These are phyloP conservation scores for Lepus americanus DNA, from an alignment of 2,113 vertebrate genomes.

Conservation along the genomic window DNA sequence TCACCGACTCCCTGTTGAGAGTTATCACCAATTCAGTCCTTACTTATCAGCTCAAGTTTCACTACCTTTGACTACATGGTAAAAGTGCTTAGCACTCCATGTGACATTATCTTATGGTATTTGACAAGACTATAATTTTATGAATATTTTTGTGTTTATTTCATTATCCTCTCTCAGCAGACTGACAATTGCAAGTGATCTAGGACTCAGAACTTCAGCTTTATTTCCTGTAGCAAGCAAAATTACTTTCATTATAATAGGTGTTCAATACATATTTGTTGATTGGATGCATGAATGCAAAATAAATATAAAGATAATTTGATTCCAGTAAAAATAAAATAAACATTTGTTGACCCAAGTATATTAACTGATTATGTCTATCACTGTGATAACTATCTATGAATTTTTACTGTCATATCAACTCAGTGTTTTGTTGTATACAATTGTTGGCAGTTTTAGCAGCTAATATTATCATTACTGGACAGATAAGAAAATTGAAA, in stretches of 20 bases:
- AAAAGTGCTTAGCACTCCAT: not conserved
- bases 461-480: not conserved
- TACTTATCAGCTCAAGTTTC: not conserved
- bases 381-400: not conserved
- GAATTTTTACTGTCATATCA: not conserved
- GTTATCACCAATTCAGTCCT: not conserved
- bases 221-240: not conserved
- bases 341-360: not conserved
- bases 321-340: slow-evolving; percentile 23
- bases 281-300: not conserved
- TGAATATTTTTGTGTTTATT: not conserved
- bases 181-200: not conserved
- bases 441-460: not conserved
- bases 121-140: not conserved
- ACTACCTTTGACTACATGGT: not conserved
- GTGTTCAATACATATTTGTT: not conserved
- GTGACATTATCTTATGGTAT: not conserved
- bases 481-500: not conserved
- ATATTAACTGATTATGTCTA: not conserved
- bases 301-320: not conserved
- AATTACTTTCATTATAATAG: not conserved
- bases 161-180: not conserved
- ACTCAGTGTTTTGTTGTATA: not conserved
- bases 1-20: not conserved
- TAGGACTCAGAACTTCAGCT: not conserved